These are phyloP conservation scores for Lycaena phlaeas DNA, from an alignment of 2,888 invertebrate species.

Conservation along the genomic window DNA sequence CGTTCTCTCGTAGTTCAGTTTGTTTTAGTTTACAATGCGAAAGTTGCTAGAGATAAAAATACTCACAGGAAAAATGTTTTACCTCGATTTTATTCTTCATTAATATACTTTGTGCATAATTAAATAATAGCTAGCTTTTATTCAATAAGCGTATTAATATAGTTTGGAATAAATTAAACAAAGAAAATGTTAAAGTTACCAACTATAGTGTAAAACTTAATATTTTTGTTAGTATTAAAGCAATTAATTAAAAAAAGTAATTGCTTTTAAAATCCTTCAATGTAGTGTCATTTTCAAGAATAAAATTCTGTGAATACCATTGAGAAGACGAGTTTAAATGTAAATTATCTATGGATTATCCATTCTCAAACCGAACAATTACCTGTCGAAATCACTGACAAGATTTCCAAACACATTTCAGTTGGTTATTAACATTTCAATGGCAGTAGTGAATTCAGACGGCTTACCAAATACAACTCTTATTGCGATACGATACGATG, in stretches of 20 bases:
- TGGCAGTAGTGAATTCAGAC: slow-evolving; percentile 14
- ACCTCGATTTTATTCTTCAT: no score
- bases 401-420: slow-evolving; percentile 24
- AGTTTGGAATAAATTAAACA: no score
- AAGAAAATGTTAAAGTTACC: no score
- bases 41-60: neutral
- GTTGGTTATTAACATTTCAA: slow-evolving; percentile 28
- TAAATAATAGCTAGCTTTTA: no score
- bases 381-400: slow-evolving; percentile 16
- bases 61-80: neutral
- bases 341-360: neutral
- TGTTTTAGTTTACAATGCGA: neutral
- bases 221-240: no score
- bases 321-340: neutral
- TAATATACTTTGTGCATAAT: no score
- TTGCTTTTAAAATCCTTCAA: no score
- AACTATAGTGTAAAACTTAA: no score
- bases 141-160: no score
- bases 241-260: no score
- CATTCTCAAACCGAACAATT: slow-evolving; percentile 16
- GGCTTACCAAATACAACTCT: neutral
- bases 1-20: slow-evolving; percentile 3
- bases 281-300: no score
- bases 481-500: neutral
- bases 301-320: no score